Base-by-base conservation (phyloP, 2,113 vertebrate genomes). In the Brachypteracias leptosomus region DNA sequence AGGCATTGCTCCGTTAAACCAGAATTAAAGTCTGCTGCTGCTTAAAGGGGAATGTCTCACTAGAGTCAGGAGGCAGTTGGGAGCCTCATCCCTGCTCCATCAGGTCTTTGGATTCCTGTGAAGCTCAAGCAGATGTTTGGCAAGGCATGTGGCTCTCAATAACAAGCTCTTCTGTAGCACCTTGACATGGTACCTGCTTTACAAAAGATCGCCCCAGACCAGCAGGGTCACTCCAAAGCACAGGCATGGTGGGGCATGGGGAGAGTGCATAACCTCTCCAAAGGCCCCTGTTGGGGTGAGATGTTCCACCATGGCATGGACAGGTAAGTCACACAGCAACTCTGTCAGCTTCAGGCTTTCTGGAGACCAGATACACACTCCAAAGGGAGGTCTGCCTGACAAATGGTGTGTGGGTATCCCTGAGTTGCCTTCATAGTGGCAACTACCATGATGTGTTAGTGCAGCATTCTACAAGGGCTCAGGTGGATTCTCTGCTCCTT, bases 231-330 rank as follows among this genome's bases (percentile, higher is more conserved):
- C 62, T 19, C 38, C 61, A 10, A 16, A 13, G 19, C 36, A 5
- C 54, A 15, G 58, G 47, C 4, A 1, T 0, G 0, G 17, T 8
- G 58, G 0, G 1, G 31, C 57, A 28, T 2, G 6, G 51, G 35
- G 17, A 55, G 47, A 18, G n/a, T 2, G 26, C 16, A 9, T 10
- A 21, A 24, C 38, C 16, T 33, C 31, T 36, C 47, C 78, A 40
- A 40, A 88, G 67, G 29, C n/a, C 55, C 59, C 29, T 15, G 3
- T 31, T 52, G 42, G 31, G n/a, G 24, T 36, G 67, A 76, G 58
- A 11, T 76, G 76, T n/a, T 71, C 46, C 75, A 26, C 16, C 24
- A 2, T 0, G 63, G 88, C 44, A 59, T 11, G 38, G 62, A 31
- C 4, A n/a, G 31, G 11, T 1, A 35, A 70, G 49, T 28, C 36